Base-by-base conservation (phyloP, 2,888 invertebrate genomes). In the Parelbella ahira region DNA sequence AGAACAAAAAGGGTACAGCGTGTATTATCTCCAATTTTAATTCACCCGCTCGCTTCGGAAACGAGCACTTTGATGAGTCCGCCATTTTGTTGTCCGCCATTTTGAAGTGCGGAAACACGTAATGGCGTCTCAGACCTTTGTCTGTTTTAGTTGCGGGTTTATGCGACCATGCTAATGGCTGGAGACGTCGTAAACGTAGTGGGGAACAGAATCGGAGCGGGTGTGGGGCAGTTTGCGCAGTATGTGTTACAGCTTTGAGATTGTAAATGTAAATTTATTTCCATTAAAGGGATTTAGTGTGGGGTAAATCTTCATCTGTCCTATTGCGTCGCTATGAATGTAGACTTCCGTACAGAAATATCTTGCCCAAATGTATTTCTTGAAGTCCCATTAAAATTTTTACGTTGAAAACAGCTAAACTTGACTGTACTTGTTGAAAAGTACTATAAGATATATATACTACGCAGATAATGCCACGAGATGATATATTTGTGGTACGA, bases 121-220 rank as follows among this genome's bases (percentile, higher is more conserved):
- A 39, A 39, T 39, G 39, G 39, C 39, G 39, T 29, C 38, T 30
- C 49, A 33, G 30, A 39, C 39, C 39, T 32, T 39, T 25, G 30
- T 39, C 38, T 39, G 24, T 39, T 39, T 39, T 39, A 39, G 25
- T 24, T 32, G 25, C 19, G 19, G 39, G 32, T 32, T 39, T 39
- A 39, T 39, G 39, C 39, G 39, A 25, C 24, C 39, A 39, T 39
- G 32, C 25, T 39, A 39, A 39, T 39, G 23, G 39, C 32, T 19
- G 12, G 24, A 32, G 32, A 39, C 9, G 39, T 39, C 39, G 39
- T 39, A 39, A 39, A 39, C 6, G 24, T 12, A 11, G 25, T 3
- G 21, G 8, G 6, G 21, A 2, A 3, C 21, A 18, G 34, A 24
- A 23, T 15, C 23, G 8, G 28, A 1, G 28, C 13, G 15, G 7